A percentile compares a stretch with the other conserved stretches of the same genome.
Evolutionary conservation across 1,140 invertebrate species (phyloP).

Genomic region (Ips nitidus): DNA sequence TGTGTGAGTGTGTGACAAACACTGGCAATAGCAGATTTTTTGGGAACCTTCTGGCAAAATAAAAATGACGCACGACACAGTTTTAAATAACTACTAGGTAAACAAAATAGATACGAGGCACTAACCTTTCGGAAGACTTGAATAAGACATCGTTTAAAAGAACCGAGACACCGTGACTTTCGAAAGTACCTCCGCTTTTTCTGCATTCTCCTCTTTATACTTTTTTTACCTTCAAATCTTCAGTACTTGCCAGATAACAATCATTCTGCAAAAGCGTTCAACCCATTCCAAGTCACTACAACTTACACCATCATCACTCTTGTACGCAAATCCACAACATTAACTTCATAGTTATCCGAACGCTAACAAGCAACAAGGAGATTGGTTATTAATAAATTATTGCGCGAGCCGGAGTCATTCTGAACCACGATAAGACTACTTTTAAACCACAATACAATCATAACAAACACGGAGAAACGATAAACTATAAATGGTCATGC

Average conservation of each 20-base stretch:
- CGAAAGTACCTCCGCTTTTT: slow-evolving; percentile 5
- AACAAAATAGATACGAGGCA: slow-evolving; percentile 4
- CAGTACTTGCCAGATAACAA: no score
- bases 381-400: no score
- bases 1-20: slow-evolving; percentile 29
- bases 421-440: no score
- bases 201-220: background rate
- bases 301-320: no score
- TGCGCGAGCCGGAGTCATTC: no score
- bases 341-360: no score
- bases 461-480: background rate
- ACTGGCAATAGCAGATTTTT: slow-evolving; percentile 25
- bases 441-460: background rate
- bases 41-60: slow-evolving; percentile 23
- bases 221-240: no score
- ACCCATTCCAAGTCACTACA: no score
- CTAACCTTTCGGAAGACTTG: slow-evolving; percentile 28
- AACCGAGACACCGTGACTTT: slow-evolving; percentile 8
- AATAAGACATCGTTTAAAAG: slow-evolving; percentile 16
- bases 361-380: no score
- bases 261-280: no score
- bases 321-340: no score
- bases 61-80: slow-evolving; percentile 27
- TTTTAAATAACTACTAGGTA: slow-evolving; percentile 16
- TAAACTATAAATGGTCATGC: background rate